Base-by-base conservation (phyloP, 2,797 vertebrate species). In the Orientallactaga sibirica region DNA sequence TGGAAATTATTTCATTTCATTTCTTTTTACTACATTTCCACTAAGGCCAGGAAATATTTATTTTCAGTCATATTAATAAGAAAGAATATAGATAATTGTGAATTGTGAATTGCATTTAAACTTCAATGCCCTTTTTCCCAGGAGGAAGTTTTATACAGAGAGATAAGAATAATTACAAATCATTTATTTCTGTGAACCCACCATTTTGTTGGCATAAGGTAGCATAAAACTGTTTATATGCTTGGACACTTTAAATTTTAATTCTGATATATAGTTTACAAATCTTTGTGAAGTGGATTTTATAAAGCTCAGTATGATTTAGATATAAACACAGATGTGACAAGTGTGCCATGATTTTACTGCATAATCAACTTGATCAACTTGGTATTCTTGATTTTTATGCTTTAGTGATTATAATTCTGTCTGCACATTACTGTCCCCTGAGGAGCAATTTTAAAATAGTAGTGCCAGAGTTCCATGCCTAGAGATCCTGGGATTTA, bases 91-190 rank as follows among this genome's bases (percentile, higher is more conserved):
- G 22, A 4, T 52, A 58, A 76, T 64, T 86, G 81, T 86, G 25
- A 94, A 80, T 20, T 33, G 43, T 83, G 83, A 9, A 41, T 76
- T n/a, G 11, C 5, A 88, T 95, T 96, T 96, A 90, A 83, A 90
- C 12, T 41, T 71, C 33, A 37, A 37, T 37, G 33, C 33, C 33
- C 33, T 37, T 37, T 37, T 37, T 37, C 33, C 33, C 33, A 37
- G 33, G 33, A 37, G 33, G 33, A 37, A 37, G 33, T 37, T 37
- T 37, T 37, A 37, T 37, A 37, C 33, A 37, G 33, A 70, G 91
- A 94, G 52, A 67, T 95, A 94, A 86, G 33, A 94, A 55, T 88
- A 78, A 90, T 64, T 75, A 22, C 37, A 83, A 85, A 95, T 3
- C 29, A 88, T 80, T 64, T 92, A 0, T 5, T 80, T 92, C 52